These are phyloP conservation scores for Zoanthus sansibaricus DNA, from an alignment of 92 coral and sea anemone genomes.

Conservation along the genomic window DNA sequence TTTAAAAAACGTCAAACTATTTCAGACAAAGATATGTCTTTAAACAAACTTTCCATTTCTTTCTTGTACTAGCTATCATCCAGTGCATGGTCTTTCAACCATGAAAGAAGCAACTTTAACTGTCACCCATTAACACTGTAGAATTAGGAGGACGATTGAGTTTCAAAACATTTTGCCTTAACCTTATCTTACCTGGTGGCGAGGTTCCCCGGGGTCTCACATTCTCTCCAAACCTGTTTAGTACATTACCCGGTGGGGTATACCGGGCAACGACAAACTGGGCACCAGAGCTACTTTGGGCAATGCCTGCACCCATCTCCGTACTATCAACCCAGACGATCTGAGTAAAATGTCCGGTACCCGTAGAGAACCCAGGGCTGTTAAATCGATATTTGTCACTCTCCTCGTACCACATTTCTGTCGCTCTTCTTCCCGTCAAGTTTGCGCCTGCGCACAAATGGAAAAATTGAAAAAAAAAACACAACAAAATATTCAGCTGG, in stretches of 20 bases:
- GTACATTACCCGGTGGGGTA: constrained; percentile 96
- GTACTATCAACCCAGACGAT: constrained; percentile 90
- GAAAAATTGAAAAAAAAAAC: not conserved
- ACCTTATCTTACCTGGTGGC: constrained; percentile 57
- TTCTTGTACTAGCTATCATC: no score
- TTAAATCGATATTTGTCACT: constrained; percentile 83
- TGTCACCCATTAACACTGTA: no score
- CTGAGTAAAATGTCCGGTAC: constrained; percentile 97
- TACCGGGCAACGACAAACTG: constrained; percentile 96
- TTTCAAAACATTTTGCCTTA: no score
- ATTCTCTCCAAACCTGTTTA: constrained; percentile 92
- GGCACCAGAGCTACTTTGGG: constrained; percentile 90
- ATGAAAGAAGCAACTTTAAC: no score
- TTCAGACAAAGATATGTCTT: no score
- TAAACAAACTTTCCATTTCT: no score
- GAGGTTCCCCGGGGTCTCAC: constrained; percentile 77
- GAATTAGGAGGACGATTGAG: no score
- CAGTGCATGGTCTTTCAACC: no score
- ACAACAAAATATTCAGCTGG: not conserved
- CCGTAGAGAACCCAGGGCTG: constrained; percentile 85
- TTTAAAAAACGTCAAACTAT: no score
- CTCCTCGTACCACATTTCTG: constrained; percentile 99
- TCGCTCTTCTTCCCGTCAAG: constrained; percentile 88
- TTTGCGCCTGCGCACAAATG: constrained; percentile 69
- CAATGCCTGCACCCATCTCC: constrained; percentile 96